Evolutionary conservation across 2,113 vertebrate species (phyloP), one percentile per base, ranked within the genome.

Genomic region (Cromileptes altivelis): DNA sequence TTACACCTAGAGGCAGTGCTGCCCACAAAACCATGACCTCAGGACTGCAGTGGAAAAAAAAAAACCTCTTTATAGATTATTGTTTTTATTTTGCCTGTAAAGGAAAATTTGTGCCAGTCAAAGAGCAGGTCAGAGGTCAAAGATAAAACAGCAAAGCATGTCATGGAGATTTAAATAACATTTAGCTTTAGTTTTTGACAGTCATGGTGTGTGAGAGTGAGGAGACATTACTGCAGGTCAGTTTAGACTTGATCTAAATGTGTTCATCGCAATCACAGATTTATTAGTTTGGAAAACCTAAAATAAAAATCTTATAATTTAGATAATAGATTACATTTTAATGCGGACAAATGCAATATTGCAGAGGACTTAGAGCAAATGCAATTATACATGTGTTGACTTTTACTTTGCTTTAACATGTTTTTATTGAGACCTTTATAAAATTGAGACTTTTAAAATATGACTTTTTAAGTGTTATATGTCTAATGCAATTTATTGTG

Each of bases 1-100:
- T 58, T 8, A 47, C 92, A 45, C 45, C 81, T 92, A 91, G 94
- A 80, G 93, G 94, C 94, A 93, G 89, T 82, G 87, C 68, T 92
- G 92, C 75, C 94, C 85, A 91, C 84, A 88, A 93, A 94, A 93
- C 87, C 33, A 27, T 69, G 62, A 74, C 81, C 79, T 78, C 42
- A 40, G 70, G 67, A 27, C 75, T 53, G 42, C 6, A 77, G 63
- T 3, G 40, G 27, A 47, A 52, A 70, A 45, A n/a, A 70, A 65
- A 33, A 68, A 11, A 84, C 64, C 69, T 52, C n/a, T 67, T 61
- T 55, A 13, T 2, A 30, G 57, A 70, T 33, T 30, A 7, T n/a
- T 65, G 1, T 17, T 72, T 69, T 3, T 53, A 63, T 17, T 76
- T 65, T 49, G 14, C 11, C 12, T 63, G 25, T n/a, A 74, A 25